Evolutionary conservation across 1,140 invertebrate genomes (phyloP), one percentile per base, ranked within the genome.

Genomic region (Dreissena polymorpha): DNA sequence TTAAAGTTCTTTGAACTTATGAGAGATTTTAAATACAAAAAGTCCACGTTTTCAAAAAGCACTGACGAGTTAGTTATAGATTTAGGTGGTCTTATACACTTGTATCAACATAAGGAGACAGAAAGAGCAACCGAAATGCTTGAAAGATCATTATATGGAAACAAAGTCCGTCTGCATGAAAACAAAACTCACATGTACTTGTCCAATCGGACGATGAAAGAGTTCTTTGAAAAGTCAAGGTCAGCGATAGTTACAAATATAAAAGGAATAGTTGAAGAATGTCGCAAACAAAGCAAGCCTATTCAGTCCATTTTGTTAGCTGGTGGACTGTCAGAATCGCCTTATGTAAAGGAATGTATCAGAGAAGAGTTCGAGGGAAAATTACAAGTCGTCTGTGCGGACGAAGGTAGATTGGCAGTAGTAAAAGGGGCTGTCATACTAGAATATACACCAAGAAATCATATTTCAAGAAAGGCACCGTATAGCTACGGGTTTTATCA

Each of bases 281-380:
- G 25, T 23, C 13, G n/a, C 13, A 14, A 63, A 12, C 18, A 18
- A 60, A 10, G 21, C 3, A 60, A 60, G 39, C 39, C 39, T 60
- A 60, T 81, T 12, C 16, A 73, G 10, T 71, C 67, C 18, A 29
- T 85, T 8, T 27, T 85, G 7, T 63, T 85, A 10, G 83, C 79
- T 3, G 83, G 83, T 5, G 83, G 83, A 0, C 79, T 79, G 53
- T 29, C 83, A 5, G 83, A 85, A 21, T 85, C 69, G n/a, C 65
- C 49, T 2, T 75, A 63, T 23, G 16, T 85, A 29, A 64, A 57
- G 50, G 64, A 85, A 25, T 29, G 8, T 16, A 55, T 78, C 21
- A 67, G 57, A 55, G 10, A 0, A 12, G 50, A 68, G 55, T 39
- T 69, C 12, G n/a, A 53, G 18, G 14, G 21, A 18, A n/a, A 0